Evolutionary conservation across 2,113 vertebrate species (phyloP).

Genomic region (Eidolon helvum): DNA sequence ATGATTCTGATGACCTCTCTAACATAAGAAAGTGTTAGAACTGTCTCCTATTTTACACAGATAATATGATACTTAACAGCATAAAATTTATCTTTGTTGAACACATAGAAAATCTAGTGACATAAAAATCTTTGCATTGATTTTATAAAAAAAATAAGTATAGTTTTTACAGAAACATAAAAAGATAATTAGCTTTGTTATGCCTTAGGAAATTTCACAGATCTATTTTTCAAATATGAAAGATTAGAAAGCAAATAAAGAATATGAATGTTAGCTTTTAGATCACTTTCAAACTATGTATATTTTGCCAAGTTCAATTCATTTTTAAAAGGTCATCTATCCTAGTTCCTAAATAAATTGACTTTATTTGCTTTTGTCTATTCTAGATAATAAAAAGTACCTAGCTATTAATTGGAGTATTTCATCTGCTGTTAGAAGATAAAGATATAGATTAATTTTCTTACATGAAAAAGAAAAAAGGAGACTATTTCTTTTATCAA

Average conservation of each 20-base stretch:
- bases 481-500: background rate
- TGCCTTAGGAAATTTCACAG: slow-evolving; percentile 8
- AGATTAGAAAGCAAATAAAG: slow-evolving; percentile 28
- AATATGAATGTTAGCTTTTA: background rate
- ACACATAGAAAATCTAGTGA: background rate
- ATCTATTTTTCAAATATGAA: slow-evolving; percentile 13
- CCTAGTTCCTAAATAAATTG: background rate
- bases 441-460: background rate
- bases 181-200: slow-evolving; percentile 40
- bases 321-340: slow-evolving; percentile 36
- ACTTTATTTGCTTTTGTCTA: slow-evolving; percentile 30
- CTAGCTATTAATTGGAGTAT: background rate
- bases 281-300: background rate
- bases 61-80: background rate
- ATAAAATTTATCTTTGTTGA: background rate
- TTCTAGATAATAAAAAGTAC: background rate
- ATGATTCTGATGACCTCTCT: background rate
- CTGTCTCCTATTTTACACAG: background rate
- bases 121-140: background rate
- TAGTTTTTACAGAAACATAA: background rate
- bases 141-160: background rate
- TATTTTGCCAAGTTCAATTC: slow-evolving; percentile 47
- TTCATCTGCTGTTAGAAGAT: background rate
- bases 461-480: background rate
- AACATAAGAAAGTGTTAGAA: background rate